These are phyloP conservation scores for Napeogenes inachia DNA, from an alignment of 2,888 invertebrate genomes.

Conservation along the genomic window DNA sequence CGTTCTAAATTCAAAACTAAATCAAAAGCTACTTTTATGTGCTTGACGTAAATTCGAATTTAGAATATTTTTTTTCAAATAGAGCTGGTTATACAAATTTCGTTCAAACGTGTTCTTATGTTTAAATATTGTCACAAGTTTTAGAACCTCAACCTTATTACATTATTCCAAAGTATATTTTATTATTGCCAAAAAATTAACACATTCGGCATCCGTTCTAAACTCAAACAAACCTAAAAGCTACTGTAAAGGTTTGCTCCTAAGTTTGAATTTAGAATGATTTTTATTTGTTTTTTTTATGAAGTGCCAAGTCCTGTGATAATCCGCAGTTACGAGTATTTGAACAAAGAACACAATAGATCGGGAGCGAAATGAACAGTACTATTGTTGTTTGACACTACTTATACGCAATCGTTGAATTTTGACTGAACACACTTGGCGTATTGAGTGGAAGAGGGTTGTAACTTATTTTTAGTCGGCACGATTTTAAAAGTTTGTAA, in stretches of 20 bases:
- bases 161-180: too few relatives aligned
- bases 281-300: constrained; percentile 28
- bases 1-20: too few relatives aligned
- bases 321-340: constrained; percentile 63
- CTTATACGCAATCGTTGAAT: constrained; percentile 47
- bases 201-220: constrained; percentile 5
- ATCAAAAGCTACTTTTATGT: too few relatives aligned
- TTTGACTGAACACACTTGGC: constrained; percentile 39
- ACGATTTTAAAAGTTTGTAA: not conserved
- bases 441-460: constrained; percentile 32
- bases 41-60: too few relatives aligned
- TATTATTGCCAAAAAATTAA: not conserved
- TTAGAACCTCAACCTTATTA: too few relatives aligned
- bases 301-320: constrained; percentile 50
- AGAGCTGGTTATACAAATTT: too few relatives aligned
- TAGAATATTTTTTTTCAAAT: too few relatives aligned
- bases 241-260: constrained; percentile 5
- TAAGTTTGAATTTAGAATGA: constrained; percentile 24
- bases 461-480: constrained; percentile 26
- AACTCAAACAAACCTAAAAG: constrained; percentile 13
- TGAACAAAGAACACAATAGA: constrained; percentile 43
- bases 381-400: constrained; percentile 45
- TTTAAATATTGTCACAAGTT: too few relatives aligned
- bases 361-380: constrained; percentile 49
- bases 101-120: too few relatives aligned